Base-by-base conservation (phyloP, 1,140 invertebrate genomes). In the Adelges cooleyi region DNA sequence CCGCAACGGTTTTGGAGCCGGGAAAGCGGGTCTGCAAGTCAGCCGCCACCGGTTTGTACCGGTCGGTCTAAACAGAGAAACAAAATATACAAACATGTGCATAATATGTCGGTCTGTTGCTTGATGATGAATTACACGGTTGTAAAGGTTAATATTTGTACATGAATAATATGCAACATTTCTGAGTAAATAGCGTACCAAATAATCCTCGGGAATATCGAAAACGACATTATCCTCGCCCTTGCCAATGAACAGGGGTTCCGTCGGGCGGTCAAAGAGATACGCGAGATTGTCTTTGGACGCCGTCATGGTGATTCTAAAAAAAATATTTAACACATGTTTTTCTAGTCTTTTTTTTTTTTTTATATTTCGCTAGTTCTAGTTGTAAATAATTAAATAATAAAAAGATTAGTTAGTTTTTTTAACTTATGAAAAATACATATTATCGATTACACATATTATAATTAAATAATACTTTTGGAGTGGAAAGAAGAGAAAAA, bases 211-310 rank as follows among this genome's bases (percentile, higher is more conserved):
- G 2, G 84, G 84, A 20, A 86, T 74, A 65, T 83, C 78, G 69
- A 86, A 83, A 17, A 44, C n/a, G 0, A 77, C 76, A 1, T 78
- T 74, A 29, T 81, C 76, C 15, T 80, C 72, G 40, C 82, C 82
- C 73, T 86, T 86, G 1, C 79, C 77, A 17, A 83, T 80, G 70
- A 84, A 84, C 6, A 82, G 75, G 2, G 86, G 86, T 73, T 90
- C 87, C 18, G 79, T 77, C 5, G 87, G 86, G 10, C 86, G 81
- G 73, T 89, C 86, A 74, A 87, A 88, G 36, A 89, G 78, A 66
- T 69, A 68, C 20, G 69, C 54, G 9, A 72, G 46, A 50, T 67
- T 53, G 17, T 67, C 56, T 25, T 44, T 62, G 13, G 23, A 10
- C n/a, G 56, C 0, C 56, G 46, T 62, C 9, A 17, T 44, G n/a